Conservation (phyloP, 2,888 invertebrate genomes). For the Harpagoxenus sublaevis region DNA sequence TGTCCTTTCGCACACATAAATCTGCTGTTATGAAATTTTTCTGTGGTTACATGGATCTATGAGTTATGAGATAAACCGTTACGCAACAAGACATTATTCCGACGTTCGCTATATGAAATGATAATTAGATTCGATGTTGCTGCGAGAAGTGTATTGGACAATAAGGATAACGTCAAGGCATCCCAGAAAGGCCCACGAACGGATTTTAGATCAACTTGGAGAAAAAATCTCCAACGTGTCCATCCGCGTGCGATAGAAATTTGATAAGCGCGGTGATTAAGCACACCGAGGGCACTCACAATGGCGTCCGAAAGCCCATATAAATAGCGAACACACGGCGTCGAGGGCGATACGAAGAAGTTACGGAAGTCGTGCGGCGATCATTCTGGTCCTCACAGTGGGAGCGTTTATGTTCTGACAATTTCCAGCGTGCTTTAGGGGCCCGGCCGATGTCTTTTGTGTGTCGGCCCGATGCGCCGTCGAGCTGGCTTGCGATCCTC, state of each 20-base stretch:
- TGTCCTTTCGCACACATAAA: constrained; percentile 37
- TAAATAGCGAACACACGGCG: constrained; percentile 77
- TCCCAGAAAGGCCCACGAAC: background rate
- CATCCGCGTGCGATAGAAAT: constrained; percentile 25
- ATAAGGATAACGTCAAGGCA: background rate
- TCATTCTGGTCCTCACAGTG: constrained; percentile 78
- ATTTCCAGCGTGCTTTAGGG: constrained; percentile 46
- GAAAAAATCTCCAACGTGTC: constrained; percentile 15
- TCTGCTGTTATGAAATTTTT: constrained; percentile 45
- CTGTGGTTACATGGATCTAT: background rate
- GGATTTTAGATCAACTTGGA: constrained; percentile 4
- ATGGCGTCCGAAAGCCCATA: constrained; percentile 73
- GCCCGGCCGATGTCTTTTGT: constrained; percentile 40
- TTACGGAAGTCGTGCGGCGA: constrained; percentile 75
- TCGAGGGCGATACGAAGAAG: constrained; percentile 56
- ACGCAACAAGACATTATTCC: background rate
- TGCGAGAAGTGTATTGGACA: background rate
- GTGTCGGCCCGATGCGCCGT: constrained; percentile 41
- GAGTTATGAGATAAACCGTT: constrained; percentile 26
- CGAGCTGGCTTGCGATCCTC: constrained; percentile 31
- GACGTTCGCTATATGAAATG: background rate
- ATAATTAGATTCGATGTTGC: constrained; percentile 32
- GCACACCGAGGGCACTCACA: constrained; percentile 59
- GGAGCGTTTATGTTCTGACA: constrained; percentile 70
- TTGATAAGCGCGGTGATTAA: constrained; percentile 51